Base-by-base conservation (phyloP, 2,113 vertebrate species). In the Crotalus tigris region DNA sequence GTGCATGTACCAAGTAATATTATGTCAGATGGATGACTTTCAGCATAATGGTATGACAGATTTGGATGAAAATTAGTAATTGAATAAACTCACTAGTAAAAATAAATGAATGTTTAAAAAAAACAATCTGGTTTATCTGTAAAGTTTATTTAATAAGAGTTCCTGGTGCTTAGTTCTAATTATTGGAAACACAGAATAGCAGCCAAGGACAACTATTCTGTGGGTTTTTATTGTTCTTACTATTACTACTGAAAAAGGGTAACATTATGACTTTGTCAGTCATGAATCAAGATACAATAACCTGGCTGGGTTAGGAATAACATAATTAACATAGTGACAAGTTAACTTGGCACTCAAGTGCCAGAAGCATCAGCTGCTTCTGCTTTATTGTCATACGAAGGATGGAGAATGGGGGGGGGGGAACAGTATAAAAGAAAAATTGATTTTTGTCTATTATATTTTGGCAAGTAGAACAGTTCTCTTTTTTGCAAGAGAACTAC, bases 381-480 rank as follows among this genome's bases (percentile, higher is more conserved):
- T 93, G 39, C 29, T 81, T 87, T 94, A 89, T 26, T 94, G 91
- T 93, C 64, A 39, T 58, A 44, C 94, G 87, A 94, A 93, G 88
- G 85, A 94, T 90, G 39, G 61, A 94, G 90, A 95, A n/a, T 33
- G 95, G 23, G 9, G 2, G 39, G n/a, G 1, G 5, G 44, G 46
- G 4, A 46, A 95, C 23, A 89, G n/a, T 44, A 58, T 21, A 86
- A 44, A 91, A n/a, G 51, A 55, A 95, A 51, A 94, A 95, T 90
- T 94, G 94, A 94, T 96, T 96, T 86, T 94, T 94, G 92, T 95
- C n/a, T 86, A 85, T 94, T 94, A 53, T 91, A 0, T 92, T 93
- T 90, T 93, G 69, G 91, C 61, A 93, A 88, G 4, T 93, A 49
- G 92, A 81, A 19, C 17, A 44, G 33, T 81, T 81, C 7, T 81